These are phyloP conservation scores for Hirtodrosophila trivittata DNA, from an alignment of 2,888 invertebrate species.

Conservation along the genomic window DNA sequence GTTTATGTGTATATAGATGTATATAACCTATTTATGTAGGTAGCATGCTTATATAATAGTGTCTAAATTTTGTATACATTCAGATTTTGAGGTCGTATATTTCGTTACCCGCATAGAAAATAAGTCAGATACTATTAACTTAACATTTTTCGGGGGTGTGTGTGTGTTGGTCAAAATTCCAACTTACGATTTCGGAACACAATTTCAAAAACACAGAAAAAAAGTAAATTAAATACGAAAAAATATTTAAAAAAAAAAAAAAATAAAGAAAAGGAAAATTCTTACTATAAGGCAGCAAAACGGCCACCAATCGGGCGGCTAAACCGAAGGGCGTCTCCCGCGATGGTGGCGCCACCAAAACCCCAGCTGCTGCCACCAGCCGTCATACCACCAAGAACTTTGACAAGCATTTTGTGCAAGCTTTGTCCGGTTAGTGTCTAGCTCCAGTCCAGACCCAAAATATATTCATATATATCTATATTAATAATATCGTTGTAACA, in stretches of 20 bases:
- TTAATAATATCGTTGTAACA: background rate
- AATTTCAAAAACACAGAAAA: background rate
- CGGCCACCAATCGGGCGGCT: constrained; percentile 24
- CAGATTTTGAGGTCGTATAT: constrained; percentile 1
- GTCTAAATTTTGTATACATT: constrained; percentile 32
- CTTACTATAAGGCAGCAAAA: constrained; percentile 21
- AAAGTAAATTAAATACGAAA: background rate
- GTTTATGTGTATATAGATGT: no score
- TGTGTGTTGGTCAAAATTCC: constrained; percentile 18
- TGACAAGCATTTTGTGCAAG: constrained; percentile 47
- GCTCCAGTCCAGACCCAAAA: background rate
- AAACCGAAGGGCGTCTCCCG: constrained; percentile 33
- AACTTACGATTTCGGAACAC: constrained; percentile 12
- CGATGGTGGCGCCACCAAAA: constrained; percentile 29
- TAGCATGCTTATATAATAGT: background rate
- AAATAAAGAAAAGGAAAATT: background rate
- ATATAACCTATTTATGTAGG: no score
- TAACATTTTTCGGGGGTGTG: constrained; percentile 6
- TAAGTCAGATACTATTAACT: background rate
- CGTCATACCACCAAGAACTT: constrained; percentile 12
- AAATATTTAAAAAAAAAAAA: constrained; percentile 1
- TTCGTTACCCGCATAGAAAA: constrained; percentile 13
- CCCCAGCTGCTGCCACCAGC: background rate
- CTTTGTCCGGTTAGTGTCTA: constrained; percentile 45
- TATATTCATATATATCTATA: background rate